Evolutionary conservation across 2,113 vertebrate species (phyloP).

Genomic region (Poeciliopsis turrubarensis): DNA sequence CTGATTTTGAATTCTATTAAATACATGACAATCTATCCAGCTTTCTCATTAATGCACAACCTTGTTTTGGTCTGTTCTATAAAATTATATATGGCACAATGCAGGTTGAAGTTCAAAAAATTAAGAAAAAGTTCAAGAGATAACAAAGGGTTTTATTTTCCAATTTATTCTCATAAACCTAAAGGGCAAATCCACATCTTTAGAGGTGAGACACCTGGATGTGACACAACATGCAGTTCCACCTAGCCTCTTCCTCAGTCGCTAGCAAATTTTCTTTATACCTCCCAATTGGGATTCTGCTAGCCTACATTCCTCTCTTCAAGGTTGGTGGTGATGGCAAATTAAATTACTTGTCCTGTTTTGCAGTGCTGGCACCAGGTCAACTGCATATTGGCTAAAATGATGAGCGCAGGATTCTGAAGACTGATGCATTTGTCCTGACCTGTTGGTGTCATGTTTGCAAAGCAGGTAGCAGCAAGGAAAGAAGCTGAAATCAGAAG

Average conservation of each 20-base stretch:
- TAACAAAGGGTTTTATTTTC: not conserved
- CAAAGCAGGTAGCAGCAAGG: conserved; percentile 44
- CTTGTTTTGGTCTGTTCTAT: too few relatives aligned
- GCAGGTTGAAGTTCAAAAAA: too few relatives aligned
- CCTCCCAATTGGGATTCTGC: conserved; percentile 70
- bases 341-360: conserved; percentile 76
- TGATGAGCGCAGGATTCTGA: conserved; percentile 71
- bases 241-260: conserved; percentile 49
- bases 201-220: conserved; percentile 32
- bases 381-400: conserved; percentile 74
- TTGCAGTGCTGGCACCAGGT: conserved; percentile 66
- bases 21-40: too few relatives aligned
- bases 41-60: too few relatives aligned
- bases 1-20: too few relatives aligned
- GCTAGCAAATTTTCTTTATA: conserved; percentile 48
- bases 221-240: conserved; percentile 49
- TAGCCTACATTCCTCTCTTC: conserved; percentile 71
- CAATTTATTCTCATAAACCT: conserved; percentile 19
- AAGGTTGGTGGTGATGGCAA: conserved; percentile 73
- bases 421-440: conserved; percentile 58
- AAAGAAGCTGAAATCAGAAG: conserved; percentile 66
- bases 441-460: conserved; percentile 71
- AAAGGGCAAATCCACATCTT: conserved; percentile 46
- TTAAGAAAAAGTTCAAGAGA: too few relatives aligned
- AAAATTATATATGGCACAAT: too few relatives aligned